Base-by-base conservation (phyloP, 2,888 invertebrate genomes). In the Hirtodrosophila alboralis region DNA sequence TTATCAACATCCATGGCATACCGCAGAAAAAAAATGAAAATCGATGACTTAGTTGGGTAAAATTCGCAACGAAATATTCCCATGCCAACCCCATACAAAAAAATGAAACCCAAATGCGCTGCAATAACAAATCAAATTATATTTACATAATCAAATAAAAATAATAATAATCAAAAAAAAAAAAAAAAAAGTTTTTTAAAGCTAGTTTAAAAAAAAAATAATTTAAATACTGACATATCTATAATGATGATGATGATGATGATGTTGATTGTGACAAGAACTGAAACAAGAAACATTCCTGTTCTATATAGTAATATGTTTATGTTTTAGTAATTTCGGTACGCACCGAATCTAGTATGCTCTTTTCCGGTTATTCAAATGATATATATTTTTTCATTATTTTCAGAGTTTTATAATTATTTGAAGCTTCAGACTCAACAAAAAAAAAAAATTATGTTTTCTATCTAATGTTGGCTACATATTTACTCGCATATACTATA, bases 111-210 rank as follows among this genome's bases (percentile, higher is more conserved):
- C 16, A 56, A 74, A 52, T 44, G 44, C 38, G 45, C 52, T 67
- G 69, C 66, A 83, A 75, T 78, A 83, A 83, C 83, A 78, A 83
- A 75, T 79, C 63, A 81, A 78, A 79, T 70, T 75, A 73, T 77
- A 83, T 79, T 83, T 74, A 74, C 83, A 79, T 74, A 81, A 75
- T 67, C 49, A 54, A 60, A 64, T 59, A 31, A 73, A 62, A 73
- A 71, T 53, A 58, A 64, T 48, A 48, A 36, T 51, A 31, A 41
- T 21, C 44, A 36, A 13, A 45, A 45, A 16, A 45, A 28, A 33
- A 16, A 61, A 43, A 12, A 62, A 49, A 36, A 56, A 53, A 16
- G 6, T 57, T 34, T 37, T 18, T 26, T 43, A 4, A 16, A 40
- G 54, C 23, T 23, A 7, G 5, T n/a, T 9, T 10, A 16, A 36